phyloP scores from a whole-genome alignment of 2,888 invertebrate genomes.

The Tanypteryx hageni region DNA sequence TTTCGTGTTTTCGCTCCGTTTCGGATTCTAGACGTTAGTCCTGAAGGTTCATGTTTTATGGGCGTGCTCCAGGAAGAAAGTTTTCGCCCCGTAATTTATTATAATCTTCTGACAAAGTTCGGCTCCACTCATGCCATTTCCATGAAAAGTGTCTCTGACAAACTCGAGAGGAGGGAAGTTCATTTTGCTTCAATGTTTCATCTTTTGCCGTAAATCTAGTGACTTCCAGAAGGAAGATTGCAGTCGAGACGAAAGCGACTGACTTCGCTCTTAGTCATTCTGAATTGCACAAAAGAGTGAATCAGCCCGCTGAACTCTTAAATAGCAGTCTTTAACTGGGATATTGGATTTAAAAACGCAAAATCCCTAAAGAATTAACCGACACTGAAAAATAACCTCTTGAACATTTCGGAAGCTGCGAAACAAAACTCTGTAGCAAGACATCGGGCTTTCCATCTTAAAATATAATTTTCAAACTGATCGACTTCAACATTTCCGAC shows the following conservation, averaged over 20 bases:
- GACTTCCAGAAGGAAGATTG: not conserved
- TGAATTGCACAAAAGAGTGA: not conserved
- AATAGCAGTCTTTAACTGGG: too few relatives aligned
- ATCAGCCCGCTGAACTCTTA: too few relatives aligned
- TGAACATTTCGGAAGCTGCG: not conserved
- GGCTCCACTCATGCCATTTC: not conserved
- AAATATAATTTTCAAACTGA: too few relatives aligned
- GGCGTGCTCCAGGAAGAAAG: not conserved
- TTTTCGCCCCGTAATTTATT: not conserved
- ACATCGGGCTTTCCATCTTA: not conserved
- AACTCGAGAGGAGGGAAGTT: not conserved
- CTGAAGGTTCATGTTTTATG: too few relatives aligned
- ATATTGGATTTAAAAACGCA: too few relatives aligned
- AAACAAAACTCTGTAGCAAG: not conserved
- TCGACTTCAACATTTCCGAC: too few relatives aligned
- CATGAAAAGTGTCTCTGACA: not conserved
- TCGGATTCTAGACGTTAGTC: too few relatives aligned
- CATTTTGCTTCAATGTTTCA: not conserved
- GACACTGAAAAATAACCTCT: not conserved
- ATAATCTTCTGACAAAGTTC: not conserved
- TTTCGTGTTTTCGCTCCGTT: not conserved
- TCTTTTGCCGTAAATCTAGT: not conserved
- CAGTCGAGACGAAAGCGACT: not conserved
- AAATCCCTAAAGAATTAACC: too few relatives aligned
- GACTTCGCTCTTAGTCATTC: not conserved